These are phyloP conservation scores for Diaphora mendica DNA, from an alignment of 2,888 invertebrate species.

Conservation along the genomic window DNA sequence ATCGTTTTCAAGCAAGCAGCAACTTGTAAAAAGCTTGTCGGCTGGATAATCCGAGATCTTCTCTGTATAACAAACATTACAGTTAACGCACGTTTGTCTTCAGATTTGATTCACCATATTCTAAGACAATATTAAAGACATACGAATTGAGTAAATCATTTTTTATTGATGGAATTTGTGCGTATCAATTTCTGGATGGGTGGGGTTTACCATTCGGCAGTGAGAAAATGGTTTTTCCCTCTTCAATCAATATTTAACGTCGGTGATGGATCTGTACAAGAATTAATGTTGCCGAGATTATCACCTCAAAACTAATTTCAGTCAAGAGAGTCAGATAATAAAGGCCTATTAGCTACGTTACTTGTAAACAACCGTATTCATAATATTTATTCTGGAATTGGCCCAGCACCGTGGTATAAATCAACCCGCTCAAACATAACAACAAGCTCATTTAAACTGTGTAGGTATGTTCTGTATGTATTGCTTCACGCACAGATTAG, in stretches of 20 bases:
- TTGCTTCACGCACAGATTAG: constrained; percentile 7
- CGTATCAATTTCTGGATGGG: no score
- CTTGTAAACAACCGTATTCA: constrained; percentile 1
- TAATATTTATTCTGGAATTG: constrained; percentile 1
- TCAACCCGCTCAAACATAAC: constrained; percentile 10
- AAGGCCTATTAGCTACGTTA: background rate
- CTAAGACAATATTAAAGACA: background rate
- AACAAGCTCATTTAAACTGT: background rate
- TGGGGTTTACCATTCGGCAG: background rate
- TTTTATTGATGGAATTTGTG: background rate
- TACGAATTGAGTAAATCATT: background rate
- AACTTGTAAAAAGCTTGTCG: no score
- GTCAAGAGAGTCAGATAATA: background rate
- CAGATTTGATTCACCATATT: background rate
- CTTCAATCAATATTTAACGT: background rate
- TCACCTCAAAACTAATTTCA: constrained; percentile 4
- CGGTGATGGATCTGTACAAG: background rate
- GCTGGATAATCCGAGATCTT: background rate
- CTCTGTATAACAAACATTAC: background rate
- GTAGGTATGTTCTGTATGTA: background rate
- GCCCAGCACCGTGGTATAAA: background rate
- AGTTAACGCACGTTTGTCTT: background rate
- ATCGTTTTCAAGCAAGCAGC: no score
- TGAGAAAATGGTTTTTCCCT: background rate
- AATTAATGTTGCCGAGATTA: background rate